These are phyloP conservation scores for Drosophila tanythrix DNA, from an alignment of 2,888 invertebrate genomes.

Conservation along the genomic window DNA sequence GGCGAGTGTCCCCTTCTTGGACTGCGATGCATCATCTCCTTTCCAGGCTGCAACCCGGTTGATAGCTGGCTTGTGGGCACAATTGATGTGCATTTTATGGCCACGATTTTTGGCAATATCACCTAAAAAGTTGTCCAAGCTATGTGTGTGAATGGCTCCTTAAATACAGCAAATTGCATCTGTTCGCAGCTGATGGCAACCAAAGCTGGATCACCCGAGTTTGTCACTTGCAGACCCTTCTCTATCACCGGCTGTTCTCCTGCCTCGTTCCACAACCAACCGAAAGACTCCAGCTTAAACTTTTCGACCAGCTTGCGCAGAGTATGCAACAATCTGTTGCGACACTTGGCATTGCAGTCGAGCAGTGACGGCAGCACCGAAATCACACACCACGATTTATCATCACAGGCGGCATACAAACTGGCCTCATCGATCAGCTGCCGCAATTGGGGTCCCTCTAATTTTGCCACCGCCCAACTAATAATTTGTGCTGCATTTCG, in stretches of 20 bases:
- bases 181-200: constrained; percentile 12
- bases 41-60: background rate
- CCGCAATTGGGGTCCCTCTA: background rate
- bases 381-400: constrained; percentile 17
- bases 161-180: background rate
- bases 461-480: background rate
- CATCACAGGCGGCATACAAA: background rate
- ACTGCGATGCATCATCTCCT: background rate
- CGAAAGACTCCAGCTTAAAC: constrained; percentile 1
- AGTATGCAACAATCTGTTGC: background rate
- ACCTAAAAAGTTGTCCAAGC: background rate
- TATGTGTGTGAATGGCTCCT: background rate
- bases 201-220: background rate
- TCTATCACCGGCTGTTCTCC: constrained; percentile 10
- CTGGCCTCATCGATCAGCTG: constrained; percentile 4
- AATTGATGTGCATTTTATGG: constrained; percentile 3
- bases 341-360: constrained; percentile 14
- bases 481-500: background rate
- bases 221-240: background rate
- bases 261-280: constrained; percentile 25
- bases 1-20: too few relatives aligned
- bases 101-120: background rate
- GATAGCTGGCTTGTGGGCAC: constrained; percentile 1
- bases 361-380: constrained; percentile 11
- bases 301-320: background rate